A percentile compares a stretch with the other conserved stretches of the same genome.
Evolutionary conservation across 2,888 invertebrate genomes (phyloP).

Genomic region (Dromius quadrimaculatus): DNA sequence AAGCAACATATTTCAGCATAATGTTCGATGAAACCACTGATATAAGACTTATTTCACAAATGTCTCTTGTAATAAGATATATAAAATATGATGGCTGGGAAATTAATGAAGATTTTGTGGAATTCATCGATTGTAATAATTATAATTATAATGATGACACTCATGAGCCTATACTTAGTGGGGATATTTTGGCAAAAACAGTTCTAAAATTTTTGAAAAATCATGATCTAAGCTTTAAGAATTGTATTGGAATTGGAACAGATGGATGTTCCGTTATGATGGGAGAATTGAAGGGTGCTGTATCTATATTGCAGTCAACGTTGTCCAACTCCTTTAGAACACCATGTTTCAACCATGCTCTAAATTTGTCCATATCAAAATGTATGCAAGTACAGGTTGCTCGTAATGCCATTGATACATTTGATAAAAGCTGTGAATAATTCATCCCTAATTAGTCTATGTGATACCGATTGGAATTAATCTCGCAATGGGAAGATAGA

Average conservation of each 20-base stretch:
- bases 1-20: conserved; percentile 55
- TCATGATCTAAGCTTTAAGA: conserved; percentile 56
- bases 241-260: conserved; percentile 56
- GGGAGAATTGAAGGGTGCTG: conserved; percentile 58
- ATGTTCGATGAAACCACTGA: conserved; percentile 60
- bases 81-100: conserved; percentile 49
- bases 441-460: conserved; percentile 47
- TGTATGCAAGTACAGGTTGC: conserved; percentile 55
- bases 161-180: conserved; percentile 56
- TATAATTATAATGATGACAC: conserved; percentile 52
- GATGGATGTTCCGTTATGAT: conserved; percentile 59
- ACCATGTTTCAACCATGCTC: conserved; percentile 57
- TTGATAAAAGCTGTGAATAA: conserved; percentile 51
- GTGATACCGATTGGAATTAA: conserved; percentile 40
- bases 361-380: conserved; percentile 57
- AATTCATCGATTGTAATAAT: conserved; percentile 55
- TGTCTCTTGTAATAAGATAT: conserved; percentile 57
- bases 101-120: conserved; percentile 56
- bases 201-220: conserved; percentile 56
- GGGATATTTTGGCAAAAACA: conserved; percentile 56
- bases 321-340: conserved; percentile 56
- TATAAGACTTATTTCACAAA: conserved; percentile 55
- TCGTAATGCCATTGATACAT: conserved; percentile 53
- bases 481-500: conserved; percentile 55
- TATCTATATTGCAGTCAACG: conserved; percentile 56